Percentiles rank a stretch among this genome's conserved stretches.
Evolutionary conservation across 2,113 vertebrate species (phyloP).

Genomic region (Synchiropus splendidus): DNA sequence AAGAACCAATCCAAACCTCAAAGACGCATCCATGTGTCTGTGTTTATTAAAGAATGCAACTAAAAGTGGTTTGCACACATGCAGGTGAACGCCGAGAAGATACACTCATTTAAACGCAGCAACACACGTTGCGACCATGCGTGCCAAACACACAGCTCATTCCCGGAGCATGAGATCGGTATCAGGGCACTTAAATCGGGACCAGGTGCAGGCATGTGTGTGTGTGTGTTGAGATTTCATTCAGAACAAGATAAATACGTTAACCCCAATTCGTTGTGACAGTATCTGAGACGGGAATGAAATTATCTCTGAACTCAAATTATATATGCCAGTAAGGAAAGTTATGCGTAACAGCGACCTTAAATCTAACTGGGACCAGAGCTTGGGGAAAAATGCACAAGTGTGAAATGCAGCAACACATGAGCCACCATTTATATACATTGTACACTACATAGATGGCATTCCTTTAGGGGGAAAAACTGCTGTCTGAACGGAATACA

Average conservation of each 20-base stretch:
- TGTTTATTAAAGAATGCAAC: constrained; percentile 13
- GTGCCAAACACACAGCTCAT: too few relatives aligned
- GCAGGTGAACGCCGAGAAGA: not conserved
- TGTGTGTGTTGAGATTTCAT: too few relatives aligned
- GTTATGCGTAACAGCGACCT: constrained; percentile 21
- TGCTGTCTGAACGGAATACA: too few relatives aligned
- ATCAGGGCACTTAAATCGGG: constrained; percentile 43
- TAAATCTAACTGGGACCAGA: too few relatives aligned
- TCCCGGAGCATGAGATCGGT: constrained; percentile 30
- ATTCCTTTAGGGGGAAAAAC: too few relatives aligned
- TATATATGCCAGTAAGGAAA: constrained; percentile 31
- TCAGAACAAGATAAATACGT: too few relatives aligned
- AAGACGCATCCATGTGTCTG: constrained; percentile 8
- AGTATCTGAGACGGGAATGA: constrained; percentile 35
- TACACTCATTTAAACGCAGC: too few relatives aligned
- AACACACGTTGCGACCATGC: too few relatives aligned
- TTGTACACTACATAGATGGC: too few relatives aligned
- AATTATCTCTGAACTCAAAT: constrained; percentile 38
- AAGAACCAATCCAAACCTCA: not conserved
- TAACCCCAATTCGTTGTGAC: constrained; percentile 6
- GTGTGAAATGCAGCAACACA: too few relatives aligned
- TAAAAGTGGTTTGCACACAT: not conserved
- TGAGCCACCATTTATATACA: too few relatives aligned
- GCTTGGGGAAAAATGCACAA: too few relatives aligned
- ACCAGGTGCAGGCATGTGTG: constrained; percentile 29